Percentiles rank a stretch among this genome's conserved stretches.
These are phyloP conservation scores for Zaprionus africanus DNA, from an alignment of 1,140 invertebrate species.

Conservation along the genomic window DNA sequence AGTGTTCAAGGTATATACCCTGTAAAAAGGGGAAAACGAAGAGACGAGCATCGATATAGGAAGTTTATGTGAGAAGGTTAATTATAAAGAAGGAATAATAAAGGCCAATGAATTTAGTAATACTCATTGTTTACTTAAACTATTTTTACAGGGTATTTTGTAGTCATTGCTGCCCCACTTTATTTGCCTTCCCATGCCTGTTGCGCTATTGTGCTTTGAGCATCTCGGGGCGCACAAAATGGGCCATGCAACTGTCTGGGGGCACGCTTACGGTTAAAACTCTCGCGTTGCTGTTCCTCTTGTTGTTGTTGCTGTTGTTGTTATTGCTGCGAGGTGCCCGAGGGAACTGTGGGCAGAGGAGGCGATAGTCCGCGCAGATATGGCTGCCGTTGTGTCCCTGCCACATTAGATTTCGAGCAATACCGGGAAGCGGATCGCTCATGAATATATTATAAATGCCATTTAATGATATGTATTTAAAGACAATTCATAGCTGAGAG, in stretches of 20 bases:
- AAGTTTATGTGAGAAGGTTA: not conserved
- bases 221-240: constrained; percentile 66
- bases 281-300: constrained; percentile 32
- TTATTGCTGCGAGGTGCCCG: constrained; percentile 11
- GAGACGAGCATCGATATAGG: not conserved
- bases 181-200: not conserved
- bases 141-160: constrained; percentile 5
- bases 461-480: constrained; percentile 82
- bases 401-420: constrained; percentile 75
- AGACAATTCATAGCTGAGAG: constrained; percentile 73
- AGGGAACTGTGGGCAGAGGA: constrained; percentile 5
- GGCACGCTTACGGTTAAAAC: constrained; percentile 74
- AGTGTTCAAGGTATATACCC: not conserved
- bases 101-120: no score
- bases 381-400: constrained; percentile 25
- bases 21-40: not conserved
- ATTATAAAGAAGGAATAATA: no score
- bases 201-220: constrained; percentile 33
- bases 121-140: no score
- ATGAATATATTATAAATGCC: constrained; percentile 82
- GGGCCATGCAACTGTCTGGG: constrained; percentile 74
- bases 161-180: not conserved
- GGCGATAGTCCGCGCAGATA: constrained; percentile 54
- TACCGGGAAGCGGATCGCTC: constrained; percentile 76
- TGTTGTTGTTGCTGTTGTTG: not conserved